Evolutionary conservation across 2,797 vertebrate genomes (phyloP), one percentile per base, ranked within the genome.

Genomic region (Vespertilio murinus): DNA sequence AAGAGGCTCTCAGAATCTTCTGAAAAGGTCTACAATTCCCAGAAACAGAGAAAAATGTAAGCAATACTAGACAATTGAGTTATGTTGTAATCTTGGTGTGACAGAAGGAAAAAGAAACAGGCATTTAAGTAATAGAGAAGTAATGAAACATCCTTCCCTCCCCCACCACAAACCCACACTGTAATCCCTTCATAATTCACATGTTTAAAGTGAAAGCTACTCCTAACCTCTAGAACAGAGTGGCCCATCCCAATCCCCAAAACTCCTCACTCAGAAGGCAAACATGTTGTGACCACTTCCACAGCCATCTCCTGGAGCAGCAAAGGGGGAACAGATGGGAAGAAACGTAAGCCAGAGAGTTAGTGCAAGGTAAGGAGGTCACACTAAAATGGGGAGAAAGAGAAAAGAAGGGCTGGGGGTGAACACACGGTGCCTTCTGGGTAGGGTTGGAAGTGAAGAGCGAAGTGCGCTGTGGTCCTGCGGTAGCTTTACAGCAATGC

Each of bases 31-130:
- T 90, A n/a, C 49, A 90, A 94, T 69, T 47, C 87, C 71, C 64
- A 73, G 52, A 96, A 89, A 78, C 10, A 90, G 18, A 93, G 82
- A 91, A 87, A 80, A 22, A 61, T 52, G 40, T 23, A 92, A 7
- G 40, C 33, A 89, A 64, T n/a, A 61, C 49, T 30, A 23, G 71
- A 89, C 16, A 42, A 6, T 0, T 81, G 30, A 87, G 38, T 56
- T 85, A 71, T 0, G 9, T 16, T 52, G 78, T 75, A 87, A 75
- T 69, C 16, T 7, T 61, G 33, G 49, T 65, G 28, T 78, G 75
- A 86, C 8, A n/a, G 20, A 64, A 93, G 61, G 82, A 69, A 93
- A 74, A 88, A 80, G 23, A 90, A 14, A 20, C 42, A 85, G 47
- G 38, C 25, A 40, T 25, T 2, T 17, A 45, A 28, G 3, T 45